Conservation (phyloP, 53 echinoderm and acorn worm genomes). For the Echinometra lucunter region DNA sequence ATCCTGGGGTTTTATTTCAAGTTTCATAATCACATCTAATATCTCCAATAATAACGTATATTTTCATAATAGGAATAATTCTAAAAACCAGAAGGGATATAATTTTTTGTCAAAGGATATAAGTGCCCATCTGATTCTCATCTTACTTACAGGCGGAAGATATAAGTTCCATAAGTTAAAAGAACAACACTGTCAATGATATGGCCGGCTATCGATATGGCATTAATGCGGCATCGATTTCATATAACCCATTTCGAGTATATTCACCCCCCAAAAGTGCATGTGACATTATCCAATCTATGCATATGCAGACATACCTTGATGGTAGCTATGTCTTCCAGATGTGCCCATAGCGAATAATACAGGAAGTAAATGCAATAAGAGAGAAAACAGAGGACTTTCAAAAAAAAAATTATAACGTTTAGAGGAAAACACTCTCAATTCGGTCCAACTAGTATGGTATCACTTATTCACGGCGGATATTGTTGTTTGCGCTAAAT, state of each 20-base stretch:
- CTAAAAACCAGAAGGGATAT: no score
- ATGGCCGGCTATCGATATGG: background rate
- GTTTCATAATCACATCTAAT: no score
- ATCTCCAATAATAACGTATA: no score
- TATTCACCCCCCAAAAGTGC: conserved; percentile 15
- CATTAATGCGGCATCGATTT: background rate
- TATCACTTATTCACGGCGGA: conserved; percentile 19
- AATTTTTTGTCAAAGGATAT: no score
- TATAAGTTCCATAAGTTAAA: no score
- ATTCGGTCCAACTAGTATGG: background rate
- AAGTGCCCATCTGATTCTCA: no score
- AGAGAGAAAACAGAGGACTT: background rate
- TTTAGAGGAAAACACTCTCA: background rate
- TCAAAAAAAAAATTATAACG: background rate
- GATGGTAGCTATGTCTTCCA: background rate
- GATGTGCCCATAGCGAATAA: background rate
- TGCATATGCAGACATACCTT: background rate
- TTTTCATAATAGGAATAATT: no score
- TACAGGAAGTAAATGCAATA: conserved; percentile 26
- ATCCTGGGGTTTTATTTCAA: no score
- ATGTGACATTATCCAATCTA: background rate
- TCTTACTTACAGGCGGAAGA: no score
- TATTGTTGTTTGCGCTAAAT: conserved; percentile 34
- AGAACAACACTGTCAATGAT: no score
- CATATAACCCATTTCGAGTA: background rate